A percentile compares a stretch with the other conserved stretches of the same genome.
Evolutionary conservation across 2,888 invertebrate genomes (phyloP).

Genomic region (Pandemis cinnamomeana): DNA sequence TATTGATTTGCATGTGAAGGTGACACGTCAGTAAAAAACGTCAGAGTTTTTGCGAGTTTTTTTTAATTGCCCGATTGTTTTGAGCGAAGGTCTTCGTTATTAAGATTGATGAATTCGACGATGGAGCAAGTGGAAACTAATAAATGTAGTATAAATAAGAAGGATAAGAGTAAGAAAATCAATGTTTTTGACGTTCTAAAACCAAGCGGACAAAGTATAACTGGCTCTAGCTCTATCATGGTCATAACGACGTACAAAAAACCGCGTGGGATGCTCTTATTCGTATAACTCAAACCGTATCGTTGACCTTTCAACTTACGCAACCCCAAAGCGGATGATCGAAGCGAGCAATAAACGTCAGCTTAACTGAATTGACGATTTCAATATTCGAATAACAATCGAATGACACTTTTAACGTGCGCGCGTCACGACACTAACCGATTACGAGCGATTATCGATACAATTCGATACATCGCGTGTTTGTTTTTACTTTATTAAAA

Average conservation of each 20-base stretch:
- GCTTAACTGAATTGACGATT: constrained; percentile 55
- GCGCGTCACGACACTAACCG: constrained; percentile 63
- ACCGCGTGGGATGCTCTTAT: constrained; percentile 31
- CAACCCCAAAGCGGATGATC: constrained; percentile 30
- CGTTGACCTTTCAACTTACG: constrained; percentile 39
- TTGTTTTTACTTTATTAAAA: constrained; percentile 52
- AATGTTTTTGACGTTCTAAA: background rate
- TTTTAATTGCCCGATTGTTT: constrained; percentile 28
- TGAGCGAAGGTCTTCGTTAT: background rate
- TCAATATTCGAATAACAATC: constrained; percentile 63
- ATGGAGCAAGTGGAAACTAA: background rate
- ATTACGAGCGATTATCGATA: constrained; percentile 64
- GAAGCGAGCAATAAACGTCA: constrained; percentile 45
- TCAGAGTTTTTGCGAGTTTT: constrained; percentile 24
- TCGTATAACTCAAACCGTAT: constrained; percentile 30
- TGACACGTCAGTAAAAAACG: constrained; percentile 27
- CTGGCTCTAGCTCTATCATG: background rate
- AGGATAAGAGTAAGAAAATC: background rate
- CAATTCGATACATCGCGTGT: constrained; percentile 71
- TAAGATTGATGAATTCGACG: background rate
- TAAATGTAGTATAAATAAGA: background rate
- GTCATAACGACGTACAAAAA: background rate
- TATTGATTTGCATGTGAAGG: constrained; percentile 40
- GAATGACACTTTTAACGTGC: constrained; percentile 60
- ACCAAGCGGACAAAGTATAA: background rate